These are phyloP conservation scores for Zygogramma bicolorata DNA, from an alignment of 2,888 invertebrate species.

Conservation along the genomic window DNA sequence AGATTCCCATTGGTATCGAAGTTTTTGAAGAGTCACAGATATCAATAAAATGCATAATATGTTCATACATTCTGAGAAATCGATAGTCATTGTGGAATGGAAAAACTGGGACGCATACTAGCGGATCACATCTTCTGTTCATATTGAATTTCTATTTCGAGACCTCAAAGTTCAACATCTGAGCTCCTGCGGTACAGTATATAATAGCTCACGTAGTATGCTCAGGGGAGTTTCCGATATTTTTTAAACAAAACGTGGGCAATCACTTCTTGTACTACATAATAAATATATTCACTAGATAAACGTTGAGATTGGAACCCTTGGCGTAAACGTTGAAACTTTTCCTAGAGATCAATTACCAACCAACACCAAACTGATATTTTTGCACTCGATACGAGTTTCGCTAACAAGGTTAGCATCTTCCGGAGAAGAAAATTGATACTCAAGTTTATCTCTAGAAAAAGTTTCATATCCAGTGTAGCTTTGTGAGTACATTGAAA, in stretches of 20 bases:
- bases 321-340: too few species aligned
- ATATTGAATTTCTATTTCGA: neutral
- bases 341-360: too few species aligned
- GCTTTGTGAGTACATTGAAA: too few species aligned
- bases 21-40: neutral
- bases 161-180: neutral
- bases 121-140: neutral
- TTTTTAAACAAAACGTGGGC: neutral
- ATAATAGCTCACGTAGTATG: neutral
- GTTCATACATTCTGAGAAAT: neutral
- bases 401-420: too few species aligned
- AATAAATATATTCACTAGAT: too few species aligned
- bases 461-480: too few species aligned
- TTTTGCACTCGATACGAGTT: too few species aligned
- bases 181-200: neutral
- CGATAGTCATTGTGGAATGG: neutral
- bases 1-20: neutral
- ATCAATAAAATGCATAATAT: neutral
- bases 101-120: neutral
- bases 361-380: too few species aligned
- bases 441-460: too few species aligned
- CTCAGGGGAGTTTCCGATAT: neutral
- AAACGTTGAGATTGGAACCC: too few species aligned
- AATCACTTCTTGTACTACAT: neutral
- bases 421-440: too few species aligned